These are phyloP conservation scores for Melikaiella ostensackeni DNA, from an alignment of 2,888 invertebrate genomes.

Conservation along the genomic window DNA sequence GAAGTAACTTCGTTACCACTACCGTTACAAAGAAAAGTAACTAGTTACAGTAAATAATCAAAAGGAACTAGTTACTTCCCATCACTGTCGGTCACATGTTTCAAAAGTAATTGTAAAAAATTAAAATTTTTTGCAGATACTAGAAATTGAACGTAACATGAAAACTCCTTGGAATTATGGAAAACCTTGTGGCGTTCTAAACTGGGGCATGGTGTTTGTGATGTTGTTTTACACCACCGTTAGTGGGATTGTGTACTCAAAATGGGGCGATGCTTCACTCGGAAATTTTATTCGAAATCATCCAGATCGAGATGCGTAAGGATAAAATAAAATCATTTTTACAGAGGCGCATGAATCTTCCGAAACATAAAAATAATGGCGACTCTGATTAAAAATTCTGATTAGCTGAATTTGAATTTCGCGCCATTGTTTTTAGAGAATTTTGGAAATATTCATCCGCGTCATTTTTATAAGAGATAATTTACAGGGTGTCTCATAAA, in stretches of 20 bases:
- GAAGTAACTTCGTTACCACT: too few relatives aligned
- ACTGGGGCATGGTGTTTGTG: constrained; percentile 62
- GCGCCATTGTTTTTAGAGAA: too few relatives aligned
- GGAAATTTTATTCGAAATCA: constrained; percentile 65
- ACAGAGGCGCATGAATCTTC: too few relatives aligned
- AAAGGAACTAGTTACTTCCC: too few relatives aligned
- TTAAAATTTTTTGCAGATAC: constrained; percentile 49
- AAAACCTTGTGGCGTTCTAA: constrained; percentile 59
- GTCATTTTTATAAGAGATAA: too few relatives aligned
- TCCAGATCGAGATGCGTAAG: constrained; percentile 55
- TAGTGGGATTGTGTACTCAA: constrained; percentile 60
- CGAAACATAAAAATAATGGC: too few relatives aligned
- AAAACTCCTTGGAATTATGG: constrained; percentile 59
- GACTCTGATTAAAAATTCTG: too few relatives aligned
- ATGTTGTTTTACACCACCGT: constrained; percentile 55
- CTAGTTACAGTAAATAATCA: too few relatives aligned
- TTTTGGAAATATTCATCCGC: not conserved
- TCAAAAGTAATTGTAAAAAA: not conserved
- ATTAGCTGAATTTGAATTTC: too few relatives aligned
- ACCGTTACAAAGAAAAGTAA: too few relatives aligned
- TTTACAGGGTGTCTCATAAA: too few relatives aligned
- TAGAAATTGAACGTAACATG: constrained; percentile 64
- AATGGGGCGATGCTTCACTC: constrained; percentile 58
- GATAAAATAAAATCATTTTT: not conserved
- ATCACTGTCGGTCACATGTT: not conserved